Conservation (phyloP, 2,888 invertebrate genomes). For the Phorcus lineatus region DNA sequence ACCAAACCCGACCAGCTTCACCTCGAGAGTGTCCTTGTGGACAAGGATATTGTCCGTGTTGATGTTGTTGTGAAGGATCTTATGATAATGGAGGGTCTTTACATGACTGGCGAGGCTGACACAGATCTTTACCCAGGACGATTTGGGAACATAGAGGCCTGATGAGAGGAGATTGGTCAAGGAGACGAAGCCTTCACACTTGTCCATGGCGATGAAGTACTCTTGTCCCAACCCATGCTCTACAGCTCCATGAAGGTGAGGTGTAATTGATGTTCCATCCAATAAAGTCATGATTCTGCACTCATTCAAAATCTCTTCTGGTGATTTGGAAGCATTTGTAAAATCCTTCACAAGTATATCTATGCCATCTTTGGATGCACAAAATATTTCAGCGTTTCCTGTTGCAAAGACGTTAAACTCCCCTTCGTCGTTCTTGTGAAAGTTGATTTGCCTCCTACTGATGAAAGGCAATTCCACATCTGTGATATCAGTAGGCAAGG, state of each 20-base stretch:
- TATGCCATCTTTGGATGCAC: not conserved
- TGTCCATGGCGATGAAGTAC: not conserved
- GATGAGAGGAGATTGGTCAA: not conserved
- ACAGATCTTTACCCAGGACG: not conserved
- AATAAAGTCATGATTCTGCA: not conserved
- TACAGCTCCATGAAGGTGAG: not conserved
- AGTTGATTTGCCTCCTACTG: not conserved
- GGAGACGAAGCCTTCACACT: not conserved
- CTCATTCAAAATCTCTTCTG: not conserved
- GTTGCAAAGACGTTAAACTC: not conserved
- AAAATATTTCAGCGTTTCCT: not conserved
- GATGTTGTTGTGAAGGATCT: not conserved
- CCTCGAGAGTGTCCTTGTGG: not conserved
- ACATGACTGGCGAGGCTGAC: not conserved
- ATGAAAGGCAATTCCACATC: not conserved
- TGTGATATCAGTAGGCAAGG: not conserved
- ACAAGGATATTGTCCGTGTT: not conserved
- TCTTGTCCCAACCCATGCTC: not conserved
- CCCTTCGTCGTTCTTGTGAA: not conserved
- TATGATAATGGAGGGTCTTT: not conserved
- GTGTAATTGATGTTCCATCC: not conserved
- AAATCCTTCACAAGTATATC: not conserved
- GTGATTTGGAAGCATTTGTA: not conserved
- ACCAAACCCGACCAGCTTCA: not conserved
- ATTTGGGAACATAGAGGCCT: not conserved